Evolutionary conservation across 2,888 invertebrate species (phyloP), one percentile per base, ranked within the genome.

Genomic region (Tenthredo amoena): DNA sequence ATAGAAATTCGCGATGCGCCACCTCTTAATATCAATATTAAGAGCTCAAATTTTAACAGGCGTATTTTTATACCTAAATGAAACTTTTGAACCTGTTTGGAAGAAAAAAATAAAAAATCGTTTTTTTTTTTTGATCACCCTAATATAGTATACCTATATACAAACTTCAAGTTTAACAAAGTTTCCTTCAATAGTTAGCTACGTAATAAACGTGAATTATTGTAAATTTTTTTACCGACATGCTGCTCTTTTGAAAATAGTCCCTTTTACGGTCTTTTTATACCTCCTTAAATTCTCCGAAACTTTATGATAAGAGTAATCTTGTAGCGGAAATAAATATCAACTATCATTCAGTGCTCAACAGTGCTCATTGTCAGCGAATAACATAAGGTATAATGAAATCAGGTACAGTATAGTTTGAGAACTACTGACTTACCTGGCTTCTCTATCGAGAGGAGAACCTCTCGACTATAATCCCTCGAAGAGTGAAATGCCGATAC

Each of bases 351-450:
- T 7, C 10, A 62, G 21, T 62, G 26, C 62, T 21, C 50, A 50
- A 50, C 18, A 18, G 50, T 50, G 50, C 15, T 18, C 50, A 50
- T 6, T 50, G n/a, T 21, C 6, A 62, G 62, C 10, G 62, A 62
- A 62, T 62, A 62, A 10, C 62, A 62, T n/a, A 10, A 62, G 26
- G 9, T 62, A 58, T 68, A 15, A 43, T 40, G 2, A 21, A 31
- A 9, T 43, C 10, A 43, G 40, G 40, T 43, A n/a, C 26, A 31
- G 15, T 31, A 40, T 15, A 84, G 81, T 77, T 82, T 87, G 87
- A 86, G 87, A 87, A 86, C 87, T 85, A 87, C 85, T 85, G 79
- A 40, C n/a, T 79, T 77, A 77, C 76, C 85, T 77, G 76, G 85
- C 77, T 76, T 47, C 68, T 43, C 65, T 65, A 34, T 43, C 85